These are phyloP conservation scores for Microtus oregoni DNA, from an alignment of 2,113 vertebrate species.

Conservation along the genomic window DNA sequence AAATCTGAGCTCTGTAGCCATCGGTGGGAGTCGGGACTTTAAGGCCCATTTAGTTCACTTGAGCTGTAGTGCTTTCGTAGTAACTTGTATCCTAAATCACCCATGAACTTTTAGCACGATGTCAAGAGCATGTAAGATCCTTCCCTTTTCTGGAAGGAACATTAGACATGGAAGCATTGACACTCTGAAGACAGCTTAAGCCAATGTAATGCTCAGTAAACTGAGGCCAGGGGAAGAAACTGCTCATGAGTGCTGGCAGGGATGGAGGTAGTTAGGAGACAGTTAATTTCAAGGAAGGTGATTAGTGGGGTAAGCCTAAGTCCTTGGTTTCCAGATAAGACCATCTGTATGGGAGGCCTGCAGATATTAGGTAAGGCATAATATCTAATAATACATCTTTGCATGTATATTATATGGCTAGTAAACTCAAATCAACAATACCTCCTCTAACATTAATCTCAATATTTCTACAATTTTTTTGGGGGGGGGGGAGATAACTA, in stretches of 20 bases:
- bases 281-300: constrained; percentile 2
- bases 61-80: neutral
- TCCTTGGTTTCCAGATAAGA: neutral
- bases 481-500: neutral
- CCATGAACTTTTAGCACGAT: constrained; percentile 46
- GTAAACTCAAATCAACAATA: neutral
- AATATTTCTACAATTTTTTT: neutral
- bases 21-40: neutral
- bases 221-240: constrained; percentile 48
- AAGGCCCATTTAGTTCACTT: constrained; percentile 28
- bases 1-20: neutral
- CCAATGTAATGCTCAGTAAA: constrained; percentile 20
- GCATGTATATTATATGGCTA: neutral
- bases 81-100: constrained; percentile 55
- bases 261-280: neutral
- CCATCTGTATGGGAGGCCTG: neutral
- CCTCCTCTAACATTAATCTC: neutral
- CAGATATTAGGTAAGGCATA: neutral
- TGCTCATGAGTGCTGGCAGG: neutral
- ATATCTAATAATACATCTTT: neutral
- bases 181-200: constrained; percentile 34
- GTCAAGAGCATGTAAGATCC: constrained; percentile 26
- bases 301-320: constrained; percentile 18
- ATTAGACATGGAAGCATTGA: constrained; percentile 53
- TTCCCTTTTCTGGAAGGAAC: constrained; percentile 57